Base-by-base conservation (phyloP, 2,888 invertebrate species). In the Xanthia togata region DNA sequence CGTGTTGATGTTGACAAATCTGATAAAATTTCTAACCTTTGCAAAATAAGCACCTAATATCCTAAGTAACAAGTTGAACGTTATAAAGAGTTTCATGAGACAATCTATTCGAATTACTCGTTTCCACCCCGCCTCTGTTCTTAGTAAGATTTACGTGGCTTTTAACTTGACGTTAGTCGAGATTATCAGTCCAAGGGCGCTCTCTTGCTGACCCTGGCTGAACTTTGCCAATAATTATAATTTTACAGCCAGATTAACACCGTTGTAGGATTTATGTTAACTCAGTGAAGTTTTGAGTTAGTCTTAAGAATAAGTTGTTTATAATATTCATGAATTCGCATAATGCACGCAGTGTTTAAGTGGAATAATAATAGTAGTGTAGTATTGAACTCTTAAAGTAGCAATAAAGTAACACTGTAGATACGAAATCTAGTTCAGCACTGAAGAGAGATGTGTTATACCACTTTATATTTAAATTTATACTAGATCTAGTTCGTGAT, bases 151-250 rank as follows among this genome's bases (percentile, higher is more conserved):
- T 93, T 92, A 93, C 92, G 90, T 85, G 88, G 93, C 91, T 92
- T 93, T 93, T 93, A 92, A 93, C 90, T 91, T 90, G 93, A 93
- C 92, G 90, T 87, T 91, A 89, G 91, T 89, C 89, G 86, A 92
- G 92, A 93, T 94, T 93, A 94, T 93, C 91, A 90, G 91, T 90
- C 91, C 90, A 89, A 91, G 91, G 90, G 91, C 89, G 87, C 84
- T 86, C 84, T 87, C 83, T 82, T 83, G 84, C 81, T 85, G 88
- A 89, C 90, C 90, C 83, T 76, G 47, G 67, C 68, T 78, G 64
- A 87, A 82, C 84, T 79, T 67, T 60, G 70, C 69, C 65, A 83
- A 78, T 88, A 81, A 86, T 79, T 83, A 83, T 65, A 55, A 71
- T 83, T 78, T 78, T 64, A 76, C 38, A 64, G 47, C 50, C 50